phyloP scores from a whole-genome alignment of 2,888 invertebrate species.

The Chrysolina americana region DNA sequence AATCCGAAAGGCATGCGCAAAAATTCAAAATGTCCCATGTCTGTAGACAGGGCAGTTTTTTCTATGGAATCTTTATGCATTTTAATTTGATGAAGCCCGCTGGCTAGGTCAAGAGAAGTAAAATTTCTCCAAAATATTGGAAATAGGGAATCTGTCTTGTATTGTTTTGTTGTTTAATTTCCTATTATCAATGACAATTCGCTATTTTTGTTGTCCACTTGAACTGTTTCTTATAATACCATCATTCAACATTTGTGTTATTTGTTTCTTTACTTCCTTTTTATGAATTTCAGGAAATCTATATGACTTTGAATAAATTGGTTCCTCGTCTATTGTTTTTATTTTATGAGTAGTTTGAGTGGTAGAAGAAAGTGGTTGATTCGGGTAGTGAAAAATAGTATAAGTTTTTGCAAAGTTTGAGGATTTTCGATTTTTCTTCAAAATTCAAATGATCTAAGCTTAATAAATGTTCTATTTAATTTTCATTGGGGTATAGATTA shows the following conservation, averaged over 20 bases:
- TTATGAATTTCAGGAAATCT: conserved; percentile 55
- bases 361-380: conserved; percentile 8
- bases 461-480: not conserved
- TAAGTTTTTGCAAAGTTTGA: conserved; percentile 40
- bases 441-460: conserved; percentile 25
- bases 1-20: too few species aligned
- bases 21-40: too few species aligned
- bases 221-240: conserved; percentile 28
- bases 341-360: not conserved
- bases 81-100: too few species aligned
- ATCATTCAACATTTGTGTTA: conserved; percentile 32
- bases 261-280: conserved; percentile 50
- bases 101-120: too few species aligned
- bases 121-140: too few species aligned
- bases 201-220: conserved; percentile 22
- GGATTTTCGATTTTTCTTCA: conserved; percentile 42
- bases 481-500: not conserved
- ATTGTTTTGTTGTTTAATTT: not conserved
- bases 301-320: conserved; percentile 50
- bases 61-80: too few species aligned
- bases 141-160: too few species aligned
- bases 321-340: conserved; percentile 41
- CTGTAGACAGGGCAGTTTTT: too few species aligned
- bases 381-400: conserved; percentile 41
- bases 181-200: not conserved